Evolutionary conservation across 1,140 invertebrate genomes (phyloP), one percentile per base, ranked within the genome.

Genomic region (Phocides pigmalion): DNA sequence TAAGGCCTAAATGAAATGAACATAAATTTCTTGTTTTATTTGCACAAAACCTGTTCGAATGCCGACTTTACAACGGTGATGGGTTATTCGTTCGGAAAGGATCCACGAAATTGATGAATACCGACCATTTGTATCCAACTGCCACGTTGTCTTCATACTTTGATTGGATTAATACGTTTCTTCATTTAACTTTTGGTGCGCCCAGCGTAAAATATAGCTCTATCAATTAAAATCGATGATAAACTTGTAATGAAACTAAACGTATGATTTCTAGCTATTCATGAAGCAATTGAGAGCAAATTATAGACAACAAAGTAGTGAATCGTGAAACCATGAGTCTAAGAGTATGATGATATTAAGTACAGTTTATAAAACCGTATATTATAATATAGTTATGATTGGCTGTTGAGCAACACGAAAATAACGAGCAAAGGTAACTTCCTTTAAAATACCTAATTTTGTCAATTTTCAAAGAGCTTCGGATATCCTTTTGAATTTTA

Each of bases 11-110:
- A 78, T 71, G 72, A 78, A 73, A 77, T 66, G 72, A 80, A 81
- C 70, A 76, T 70, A 69, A 69, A 64, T 64, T 47, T 62, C 62
- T 74, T 76, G 70, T 81, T 79, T 84, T 86, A 77, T 82, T 86
- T 76, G 74, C 72, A 51, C 50, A 56, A 70, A 79, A 87, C 81
- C 79, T 76, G 82, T 82, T 84, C 46, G 6, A 39, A n/a, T 39
- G 25, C 51, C 39, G 39, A 15, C 17, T 14, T 44, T 44, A 58
- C 22, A 25, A 8, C 44, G 2, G 44, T 12, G 19, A 47, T 35
- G 28, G 14, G 14, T 35, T 51, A 51, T 37, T 19, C 16, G 8
- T 51, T 37, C 11, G 16, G 32, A 41, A 5, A n/a, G n/a, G 14
- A 20, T 20, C 15, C 17, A n/a, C 19, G 9, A 20, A 8, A 4